phyloP scores from a whole-genome alignment of 2,888 invertebrate species.

The Melangyna quadrimaculata region DNA sequence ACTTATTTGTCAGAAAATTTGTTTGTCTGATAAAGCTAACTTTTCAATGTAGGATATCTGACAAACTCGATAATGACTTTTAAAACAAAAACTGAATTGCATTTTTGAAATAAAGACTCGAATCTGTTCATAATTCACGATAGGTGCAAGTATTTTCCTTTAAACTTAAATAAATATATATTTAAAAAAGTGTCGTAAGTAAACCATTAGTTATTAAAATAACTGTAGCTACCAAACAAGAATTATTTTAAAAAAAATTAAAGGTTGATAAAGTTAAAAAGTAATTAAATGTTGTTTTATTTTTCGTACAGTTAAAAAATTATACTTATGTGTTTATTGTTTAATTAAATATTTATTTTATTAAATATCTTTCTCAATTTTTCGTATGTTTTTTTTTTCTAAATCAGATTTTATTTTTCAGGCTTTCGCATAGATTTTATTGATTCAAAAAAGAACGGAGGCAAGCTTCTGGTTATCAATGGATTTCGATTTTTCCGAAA shows the following conservation, averaged over 20 bases:
- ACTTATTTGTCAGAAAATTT: too few relatives aligned
- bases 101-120: not conserved
- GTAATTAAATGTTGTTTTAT: constrained; percentile 34
- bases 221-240: constrained; percentile 13
- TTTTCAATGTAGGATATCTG: too few relatives aligned
- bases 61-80: not conserved
- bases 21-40: too few relatives aligned
- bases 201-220: not conserved
- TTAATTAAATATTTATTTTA: not conserved
- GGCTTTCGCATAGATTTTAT: constrained; percentile 80
- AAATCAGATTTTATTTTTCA: constrained; percentile 72
- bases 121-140: not conserved
- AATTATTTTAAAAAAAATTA: not conserved
- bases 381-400: not conserved
- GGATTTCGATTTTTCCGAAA: constrained; percentile 81
- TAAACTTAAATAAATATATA: not conserved
- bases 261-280: not conserved
- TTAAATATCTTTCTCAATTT: not conserved
- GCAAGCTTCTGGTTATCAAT: constrained; percentile 80
- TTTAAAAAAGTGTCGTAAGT: not conserved
- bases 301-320: not conserved
- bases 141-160: not conserved
- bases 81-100: not conserved
- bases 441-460: constrained; percentile 81
- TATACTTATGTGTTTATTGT: too few relatives aligned